Percentiles rank a stretch among this genome's conserved stretches.
These are phyloP conservation scores for Bibio marci DNA, from an alignment of 2,888 invertebrate genomes.

Conservation along the genomic window DNA sequence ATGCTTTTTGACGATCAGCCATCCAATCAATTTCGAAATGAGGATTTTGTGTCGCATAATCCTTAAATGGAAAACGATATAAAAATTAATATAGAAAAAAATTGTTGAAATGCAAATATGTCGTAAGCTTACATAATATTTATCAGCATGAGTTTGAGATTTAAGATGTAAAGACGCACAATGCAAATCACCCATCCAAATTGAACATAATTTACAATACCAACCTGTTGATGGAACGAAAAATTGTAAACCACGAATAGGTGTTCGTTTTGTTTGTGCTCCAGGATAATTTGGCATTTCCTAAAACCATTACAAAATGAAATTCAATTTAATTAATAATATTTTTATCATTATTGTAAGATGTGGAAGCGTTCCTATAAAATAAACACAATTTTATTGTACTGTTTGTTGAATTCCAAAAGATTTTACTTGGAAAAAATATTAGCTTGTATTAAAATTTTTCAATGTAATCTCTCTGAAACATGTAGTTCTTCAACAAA, in stretches of 20 bases:
- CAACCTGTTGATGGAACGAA: slow-evolving; percentile 74
- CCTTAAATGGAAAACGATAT: slow-evolving; percentile 30
- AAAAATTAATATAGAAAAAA: not conserved
- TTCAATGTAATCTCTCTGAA: not conserved
- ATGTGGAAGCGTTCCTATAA: too few species aligned
- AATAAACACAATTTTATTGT: too few species aligned
- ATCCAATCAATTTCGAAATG: slow-evolving; percentile 81
- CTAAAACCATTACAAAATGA: slow-evolving; percentile 9
- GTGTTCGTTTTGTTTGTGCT: slow-evolving; percentile 59
- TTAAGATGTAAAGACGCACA: slow-evolving; percentile 77
- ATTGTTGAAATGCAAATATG: slow-evolving; percentile 1
- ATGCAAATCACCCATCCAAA: slow-evolving; percentile 77
- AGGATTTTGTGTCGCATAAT: slow-evolving; percentile 66
- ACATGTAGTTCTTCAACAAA: too few species aligned
- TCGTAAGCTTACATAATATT: slow-evolving; percentile 62
- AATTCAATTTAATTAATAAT: not conserved
- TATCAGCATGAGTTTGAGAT: slow-evolving; percentile 58
- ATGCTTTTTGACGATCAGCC: slow-evolving; percentile 59
- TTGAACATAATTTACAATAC: slow-evolving; percentile 77
- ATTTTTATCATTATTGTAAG: not conserved
- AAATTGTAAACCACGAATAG: slow-evolving; percentile 75
- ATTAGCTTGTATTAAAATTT: not conserved
- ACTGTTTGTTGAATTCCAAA: too few species aligned
- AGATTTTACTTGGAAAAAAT: too few species aligned
- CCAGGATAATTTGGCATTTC: slow-evolving; percentile 52